Evolutionary conservation across 2,113 vertebrate genomes (phyloP), one percentile per base, ranked within the genome.

Genomic region (Nannospalax galili): DNA sequence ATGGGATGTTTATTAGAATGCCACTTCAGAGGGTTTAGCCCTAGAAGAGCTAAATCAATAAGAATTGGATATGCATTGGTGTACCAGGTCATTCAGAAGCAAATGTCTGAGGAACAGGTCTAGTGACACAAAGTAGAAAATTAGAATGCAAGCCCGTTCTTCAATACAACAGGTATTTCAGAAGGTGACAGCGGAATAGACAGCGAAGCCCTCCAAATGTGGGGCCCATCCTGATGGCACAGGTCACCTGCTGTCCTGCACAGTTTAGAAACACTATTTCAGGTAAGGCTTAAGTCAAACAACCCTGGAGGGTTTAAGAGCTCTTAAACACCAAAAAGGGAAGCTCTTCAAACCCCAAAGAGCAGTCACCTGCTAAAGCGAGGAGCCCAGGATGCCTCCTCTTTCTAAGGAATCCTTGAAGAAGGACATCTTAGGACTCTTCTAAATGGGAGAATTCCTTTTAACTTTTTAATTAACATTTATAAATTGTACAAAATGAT

Each of bases 81-180:
- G 52, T 0, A 60, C 9, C 20, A 78, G 56, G 35, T 73, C 22
- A 75, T 80, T 79, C 62, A 78, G 67, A 52, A 77, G 72, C 15
- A 40, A 84, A 88, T 0, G 5, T 88, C 58, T 74, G 11, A 77
- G 67, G 12, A 88, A 30, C 6, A 72, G 37, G 30, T 75, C 26
- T 28, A 42, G 37, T 7, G 30, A 74, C 9, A 11, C 75, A 69
- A 79, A 67, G 37, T 62, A 84, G 74, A 73, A 89, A 94, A 82
- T 67, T 7, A 78, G 85, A 91, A 65, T 3, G 9, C 6, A 3
- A 15, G 16, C 3, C 5, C 28, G 10, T 20, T 80, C 0, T 79
- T 84, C 45, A 88, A 93, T 64, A n/a, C 42, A 62, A 14, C 32
- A 60, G 35, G 8, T 70, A 95, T 90, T 88, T 93, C 79, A 79